Base-by-base conservation (phyloP, 2,113 vertebrate genomes). In the Gobiocypris rarus region DNA sequence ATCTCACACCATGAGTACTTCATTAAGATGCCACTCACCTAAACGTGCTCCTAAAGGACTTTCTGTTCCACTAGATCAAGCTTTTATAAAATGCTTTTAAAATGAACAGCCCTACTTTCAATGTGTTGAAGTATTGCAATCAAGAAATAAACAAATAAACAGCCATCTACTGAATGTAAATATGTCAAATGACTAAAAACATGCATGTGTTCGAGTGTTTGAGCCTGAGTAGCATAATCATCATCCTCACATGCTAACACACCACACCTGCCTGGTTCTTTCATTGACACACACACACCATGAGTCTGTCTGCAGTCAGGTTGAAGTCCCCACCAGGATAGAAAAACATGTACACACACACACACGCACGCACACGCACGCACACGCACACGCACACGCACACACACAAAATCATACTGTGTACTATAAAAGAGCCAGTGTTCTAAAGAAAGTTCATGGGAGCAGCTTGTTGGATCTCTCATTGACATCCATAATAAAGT, bases 321-420 rank as follows among this genome's bases (percentile, higher is more conserved):
- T n/a, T n/a, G n/a, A n/a, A n/a, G n/a, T n/a, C n/a, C n/a, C n/a
- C n/a, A n/a, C n/a, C n/a, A n/a, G n/a, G n/a, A n/a, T n/a, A n/a
- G n/a, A n/a, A n/a, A n/a, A n/a, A n/a, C n/a, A n/a, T n/a, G n/a
- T n/a, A n/a, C n/a, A 61, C 61, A 31, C 88, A 90, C 70, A 75
- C 70, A 78, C 88, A 87, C 88, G 86, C 84, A 82, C 71, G 84
- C 31, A 69, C n/a, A 41, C 56, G 58, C 38, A 41, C 38, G 82
- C 15, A 0, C 5, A 19, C 15, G 3, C 52, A 9, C 52, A 9
- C 52, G 0, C 26, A 13, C 59, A 28, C 59, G 14, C 24, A 26
- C 58, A 61, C 24, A 61, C 61, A 31, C n/a, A n/a, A n/a, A n/a
- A n/a, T n/a, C n/a, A n/a, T n/a, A n/a, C n/a, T n/a, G n/a, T n/a